Base-by-base conservation (phyloP, 92 coral and sea anemone species). In the Porites cylindrica region DNA sequence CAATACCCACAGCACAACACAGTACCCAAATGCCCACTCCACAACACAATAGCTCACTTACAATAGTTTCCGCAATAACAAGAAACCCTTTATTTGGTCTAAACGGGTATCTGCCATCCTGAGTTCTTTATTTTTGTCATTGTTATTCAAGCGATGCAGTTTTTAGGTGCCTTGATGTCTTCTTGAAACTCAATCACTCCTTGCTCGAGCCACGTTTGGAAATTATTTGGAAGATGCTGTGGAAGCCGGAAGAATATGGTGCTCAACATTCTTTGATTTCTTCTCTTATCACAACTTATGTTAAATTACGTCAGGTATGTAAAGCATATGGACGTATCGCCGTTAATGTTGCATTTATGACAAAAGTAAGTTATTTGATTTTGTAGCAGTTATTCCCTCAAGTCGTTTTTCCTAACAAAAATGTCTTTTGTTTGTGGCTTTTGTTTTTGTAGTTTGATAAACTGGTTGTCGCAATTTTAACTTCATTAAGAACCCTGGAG, bases 261-360 rank as follows among this genome's bases (percentile, higher is more conserved):
- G 70, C 62, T 26, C 71, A 74, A 14, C 90, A 88, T 53, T 65
- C 81, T 4, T 63, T 94, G 85, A 65, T 93, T 78, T 72, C 94
- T 1, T 90, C 93, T 61, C 70, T 94, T 60, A 76, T 93, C 17
- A 82, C 82, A 29, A 88, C 94, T 16, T 95, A 93, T 67, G 76
- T 88, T 62, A 93, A 95, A 70, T 60, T 95, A 64, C 86, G 98
- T 78, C 98, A 95, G 96, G 98, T 95, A 71, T 24, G 76, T 18
- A 1, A 38, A 38, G 47, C 47, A 38, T 38, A 38, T 38, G 47
- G 3, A 38, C 47, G 47, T 38, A 38, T 38, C 47, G 6, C 47
- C 47, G 47, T 38, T 4, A 38, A 38, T 38, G 47, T 38, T 38
- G 47, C 7, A 38, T 38, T 38, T 38, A 38, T 38, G 47, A 38